phyloP scores from a whole-genome alignment of 2,113 vertebrate genomes.

The Semnornis frantzii region DNA sequence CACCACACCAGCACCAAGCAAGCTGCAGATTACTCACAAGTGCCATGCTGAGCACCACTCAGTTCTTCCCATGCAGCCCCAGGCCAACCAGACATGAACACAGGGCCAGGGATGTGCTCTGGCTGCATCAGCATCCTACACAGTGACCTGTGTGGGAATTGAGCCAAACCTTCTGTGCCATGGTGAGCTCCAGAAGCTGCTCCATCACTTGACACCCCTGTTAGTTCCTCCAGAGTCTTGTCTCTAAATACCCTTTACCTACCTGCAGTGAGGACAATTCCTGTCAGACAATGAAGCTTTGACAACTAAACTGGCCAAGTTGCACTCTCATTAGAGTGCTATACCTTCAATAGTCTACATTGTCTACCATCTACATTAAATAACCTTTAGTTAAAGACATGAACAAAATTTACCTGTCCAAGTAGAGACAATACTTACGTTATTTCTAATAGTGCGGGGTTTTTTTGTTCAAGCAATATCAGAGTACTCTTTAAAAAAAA shows the following conservation, averaged over 20 bases:
- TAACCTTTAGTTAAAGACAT: conserved; percentile 44
- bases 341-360: background rate
- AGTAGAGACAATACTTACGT: conserved; percentile 25
- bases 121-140: fast-evolving
- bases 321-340: background rate
- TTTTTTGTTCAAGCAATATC: conserved; percentile 47
- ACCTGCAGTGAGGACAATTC: background rate
- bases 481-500: background rate
- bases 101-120: background rate
- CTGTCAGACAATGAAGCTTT: background rate
- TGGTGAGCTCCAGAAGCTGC: background rate
- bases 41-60: fast-evolving
- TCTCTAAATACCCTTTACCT: background rate
- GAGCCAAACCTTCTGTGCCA: background rate
- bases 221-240: fast-evolving
- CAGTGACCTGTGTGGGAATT: fast-evolving
- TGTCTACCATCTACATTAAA: conserved; percentile 38
- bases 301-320: conserved; percentile 37
- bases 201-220: background rate
- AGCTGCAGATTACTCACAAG: background rate
- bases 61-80: fast-evolving
- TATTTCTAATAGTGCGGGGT: conserved; percentile 22
- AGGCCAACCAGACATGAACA: background rate
- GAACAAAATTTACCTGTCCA: background rate
- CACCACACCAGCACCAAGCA: background rate